These are phyloP conservation scores for Patella caerulea DNA, from an alignment of 2,888 invertebrate species.

Conservation along the genomic window DNA sequence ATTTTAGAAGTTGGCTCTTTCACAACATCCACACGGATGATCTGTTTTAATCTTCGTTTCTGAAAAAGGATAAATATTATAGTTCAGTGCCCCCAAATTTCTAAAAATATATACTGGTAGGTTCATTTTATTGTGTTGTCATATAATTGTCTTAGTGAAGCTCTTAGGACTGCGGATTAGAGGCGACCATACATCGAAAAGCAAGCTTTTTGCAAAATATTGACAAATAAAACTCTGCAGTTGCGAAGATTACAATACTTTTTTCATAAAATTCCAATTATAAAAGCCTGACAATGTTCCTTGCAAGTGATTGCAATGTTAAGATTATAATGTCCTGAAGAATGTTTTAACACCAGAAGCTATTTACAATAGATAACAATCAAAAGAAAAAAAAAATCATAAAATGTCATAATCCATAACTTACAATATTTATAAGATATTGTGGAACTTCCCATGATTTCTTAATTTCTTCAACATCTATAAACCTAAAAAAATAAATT, in stretches of 20 bases:
- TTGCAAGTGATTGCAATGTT: too few species aligned
- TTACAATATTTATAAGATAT: conserved; percentile 72
- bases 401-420: conserved; percentile 12
- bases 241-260: too few species aligned
- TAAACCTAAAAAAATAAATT: conserved; percentile 53
- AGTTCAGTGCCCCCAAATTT: too few species aligned
- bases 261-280: too few species aligned
- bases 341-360: too few species aligned
- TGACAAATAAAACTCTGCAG: background rate
- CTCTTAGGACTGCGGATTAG: too few species aligned
- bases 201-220: conserved; percentile 14
- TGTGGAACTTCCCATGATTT: conserved; percentile 60
- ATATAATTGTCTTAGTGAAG: too few species aligned
- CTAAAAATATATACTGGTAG: too few species aligned
- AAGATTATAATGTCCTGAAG: too few species aligned
- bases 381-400: background rate
- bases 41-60: conserved; percentile 45
- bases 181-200: too few species aligned
- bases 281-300: too few species aligned
- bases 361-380: background rate
- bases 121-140: too few species aligned
- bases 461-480: conserved; percentile 61
- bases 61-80: conserved; percentile 30
- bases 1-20: conserved; percentile 31
- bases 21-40: conserved; percentile 33